phyloP scores from a whole-genome alignment of 2,888 invertebrate species.

The Aphodius granarius region DNA sequence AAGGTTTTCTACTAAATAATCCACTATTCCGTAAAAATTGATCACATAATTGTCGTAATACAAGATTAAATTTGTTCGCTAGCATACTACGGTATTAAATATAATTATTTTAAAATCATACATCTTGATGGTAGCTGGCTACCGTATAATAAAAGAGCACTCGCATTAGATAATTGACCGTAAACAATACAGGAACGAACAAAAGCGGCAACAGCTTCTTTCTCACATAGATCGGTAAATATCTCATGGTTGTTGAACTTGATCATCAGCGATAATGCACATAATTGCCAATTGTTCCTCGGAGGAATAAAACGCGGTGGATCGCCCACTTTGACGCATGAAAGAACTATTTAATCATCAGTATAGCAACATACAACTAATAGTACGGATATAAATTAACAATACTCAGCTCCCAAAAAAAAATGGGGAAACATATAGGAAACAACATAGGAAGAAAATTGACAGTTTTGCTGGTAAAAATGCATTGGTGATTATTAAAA shows the following conservation, averaged over 20 bases:
- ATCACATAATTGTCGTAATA: background rate
- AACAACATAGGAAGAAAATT: background rate
- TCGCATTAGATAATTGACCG: background rate
- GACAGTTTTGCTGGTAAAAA: background rate
- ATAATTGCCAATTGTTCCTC: background rate
- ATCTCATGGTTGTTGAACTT: background rate
- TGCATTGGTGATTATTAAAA: background rate
- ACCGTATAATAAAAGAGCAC: background rate
- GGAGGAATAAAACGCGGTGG: background rate
- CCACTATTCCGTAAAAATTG: background rate
- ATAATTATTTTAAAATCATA: background rate
- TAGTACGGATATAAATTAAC: background rate
- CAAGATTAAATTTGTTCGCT: background rate
- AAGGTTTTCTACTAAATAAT: no score
- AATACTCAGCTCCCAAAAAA: background rate
- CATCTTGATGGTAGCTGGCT: background rate
- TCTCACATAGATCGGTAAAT: background rate
- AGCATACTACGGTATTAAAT: background rate
- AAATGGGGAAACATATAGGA: no score
- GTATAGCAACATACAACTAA: background rate
- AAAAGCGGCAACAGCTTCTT: background rate
- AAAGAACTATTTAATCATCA: background rate
- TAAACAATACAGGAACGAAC: background rate
- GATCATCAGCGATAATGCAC: background rate
- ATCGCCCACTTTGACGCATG: background rate